These are phyloP conservation scores for Smutsia temminckii DNA, from an alignment of 2,797 vertebrate genomes.

Conservation along the genomic window DNA sequence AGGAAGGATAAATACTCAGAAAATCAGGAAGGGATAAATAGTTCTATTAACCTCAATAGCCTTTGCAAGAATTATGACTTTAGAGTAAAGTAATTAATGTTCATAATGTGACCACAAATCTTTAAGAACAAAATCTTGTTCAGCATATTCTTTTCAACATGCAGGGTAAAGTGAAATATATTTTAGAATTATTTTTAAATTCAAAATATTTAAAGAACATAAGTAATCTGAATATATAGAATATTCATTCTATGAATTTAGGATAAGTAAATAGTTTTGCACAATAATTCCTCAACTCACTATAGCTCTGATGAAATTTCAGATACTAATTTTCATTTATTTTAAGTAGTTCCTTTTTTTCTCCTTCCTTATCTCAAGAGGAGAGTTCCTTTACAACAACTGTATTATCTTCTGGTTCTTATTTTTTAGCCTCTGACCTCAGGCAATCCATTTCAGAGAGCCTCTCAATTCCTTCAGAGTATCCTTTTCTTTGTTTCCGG, in stretches of 20 bases:
- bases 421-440: constrained; percentile 28
- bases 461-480: background rate
- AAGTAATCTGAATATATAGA: background rate
- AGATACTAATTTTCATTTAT: constrained; percentile 49
- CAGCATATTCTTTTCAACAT: background rate
- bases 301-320: background rate
- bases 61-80: constrained; percentile 2
- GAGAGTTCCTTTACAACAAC: constrained; percentile 4
- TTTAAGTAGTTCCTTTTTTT: background rate
- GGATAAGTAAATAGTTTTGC: background rate
- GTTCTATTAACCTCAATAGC: background rate
- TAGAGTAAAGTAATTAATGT: background rate
- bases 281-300: background rate
- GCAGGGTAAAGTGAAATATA: background rate
- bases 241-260: background rate
- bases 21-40: background rate
- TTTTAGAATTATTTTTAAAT: background rate
- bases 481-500: background rate
- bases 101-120: background rate
- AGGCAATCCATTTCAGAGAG: constrained; percentile 44
- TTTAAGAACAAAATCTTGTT: constrained; percentile 7
- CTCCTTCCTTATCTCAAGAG: background rate
- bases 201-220: constrained; percentile 44
- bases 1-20: background rate
- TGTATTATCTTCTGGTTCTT: background rate